phyloP scores from a whole-genome alignment of 2,797 vertebrate species.

The Lepilemur septentrionalis region DNA sequence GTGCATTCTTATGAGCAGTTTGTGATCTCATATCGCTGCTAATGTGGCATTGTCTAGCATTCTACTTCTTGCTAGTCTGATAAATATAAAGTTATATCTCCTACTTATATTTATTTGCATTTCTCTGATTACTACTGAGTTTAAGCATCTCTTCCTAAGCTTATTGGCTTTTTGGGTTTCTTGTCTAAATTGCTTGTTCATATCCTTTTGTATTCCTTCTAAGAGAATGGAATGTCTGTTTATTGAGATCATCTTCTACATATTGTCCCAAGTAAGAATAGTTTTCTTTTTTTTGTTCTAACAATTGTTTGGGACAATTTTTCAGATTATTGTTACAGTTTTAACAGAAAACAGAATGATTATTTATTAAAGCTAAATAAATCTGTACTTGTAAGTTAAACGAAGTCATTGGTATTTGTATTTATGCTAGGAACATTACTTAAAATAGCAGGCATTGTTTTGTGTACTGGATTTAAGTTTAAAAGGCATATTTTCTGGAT shows the following conservation, averaged over 20 bases:
- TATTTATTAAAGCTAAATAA: background rate
- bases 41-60: background rate
- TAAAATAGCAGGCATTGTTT: background rate
- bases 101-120: background rate
- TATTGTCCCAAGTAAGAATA: background rate
- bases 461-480: slow-evolving; percentile 26
- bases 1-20: background rate
- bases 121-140: background rate
- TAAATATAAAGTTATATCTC: background rate
- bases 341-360: background rate
- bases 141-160: background rate
- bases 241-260: background rate
- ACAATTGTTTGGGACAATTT: background rate
- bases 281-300: slow-evolving; percentile 22
- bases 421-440: background rate
- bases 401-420: background rate
- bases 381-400: slow-evolving; percentile 5
- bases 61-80: slow-evolving; percentile 13
- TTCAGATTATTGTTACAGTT: background rate
- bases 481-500: background rate
- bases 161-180: background rate
- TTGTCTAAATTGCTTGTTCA: background rate
- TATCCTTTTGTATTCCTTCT: background rate
- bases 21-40: background rate
- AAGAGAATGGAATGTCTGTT: background rate